Evolutionary conservation across 92 coral and sea anemone genomes (phyloP).

Genomic region (Virgularia gustaviana): DNA sequence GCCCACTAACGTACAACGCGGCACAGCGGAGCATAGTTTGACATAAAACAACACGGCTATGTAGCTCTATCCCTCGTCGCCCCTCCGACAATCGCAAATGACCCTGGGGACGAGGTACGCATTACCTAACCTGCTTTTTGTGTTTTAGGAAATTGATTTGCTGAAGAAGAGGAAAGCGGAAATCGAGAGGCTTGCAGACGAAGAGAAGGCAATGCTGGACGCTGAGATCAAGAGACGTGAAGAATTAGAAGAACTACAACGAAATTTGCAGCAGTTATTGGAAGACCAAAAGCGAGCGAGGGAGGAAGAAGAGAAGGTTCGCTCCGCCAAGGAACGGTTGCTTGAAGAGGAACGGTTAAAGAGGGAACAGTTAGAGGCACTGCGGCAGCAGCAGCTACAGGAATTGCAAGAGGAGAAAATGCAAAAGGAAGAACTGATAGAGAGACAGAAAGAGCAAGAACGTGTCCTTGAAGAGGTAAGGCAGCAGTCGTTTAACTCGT

Average conservation of each 20-base stretch:
- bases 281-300: constrained; percentile 76
- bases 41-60: too few species aligned
- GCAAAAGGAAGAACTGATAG: constrained; percentile 46
- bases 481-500: too few species aligned
- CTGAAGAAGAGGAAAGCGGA: constrained; percentile 68
- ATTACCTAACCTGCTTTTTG: neutral
- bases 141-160: constrained; percentile 71
- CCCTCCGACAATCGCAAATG: too few species aligned
- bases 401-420: constrained; percentile 67
- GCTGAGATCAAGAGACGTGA: constrained; percentile 78
- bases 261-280: constrained; percentile 67
- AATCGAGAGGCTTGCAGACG: constrained; percentile 78
- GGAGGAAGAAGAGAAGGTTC: constrained; percentile 76
- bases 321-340: constrained; percentile 74
- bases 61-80: too few species aligned
- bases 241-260: constrained; percentile 76
- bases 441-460: constrained; percentile 80
- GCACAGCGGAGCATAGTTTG: too few species aligned
- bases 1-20: too few species aligned
- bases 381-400: constrained; percentile 68
- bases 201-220: constrained; percentile 70
- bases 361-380: constrained; percentile 73
- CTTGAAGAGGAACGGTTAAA: constrained; percentile 66
- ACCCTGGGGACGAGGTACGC: too few species aligned
- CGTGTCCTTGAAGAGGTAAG: constrained; percentile 81